Evolutionary conservation across 2,113 vertebrate species (phyloP).

Genomic region (Passer montanus): DNA sequence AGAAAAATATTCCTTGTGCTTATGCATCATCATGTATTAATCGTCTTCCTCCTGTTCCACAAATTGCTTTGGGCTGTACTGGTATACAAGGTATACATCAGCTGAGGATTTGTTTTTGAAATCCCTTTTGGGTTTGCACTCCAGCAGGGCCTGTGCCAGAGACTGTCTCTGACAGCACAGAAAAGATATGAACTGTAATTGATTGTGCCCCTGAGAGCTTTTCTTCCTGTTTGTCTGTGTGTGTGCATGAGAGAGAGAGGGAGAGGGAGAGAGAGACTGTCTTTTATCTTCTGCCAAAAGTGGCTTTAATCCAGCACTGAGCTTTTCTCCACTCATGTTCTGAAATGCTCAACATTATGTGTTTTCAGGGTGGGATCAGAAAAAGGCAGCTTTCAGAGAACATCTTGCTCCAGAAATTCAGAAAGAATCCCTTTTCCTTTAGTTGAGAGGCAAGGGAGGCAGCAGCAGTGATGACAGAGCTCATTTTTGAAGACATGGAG

Average conservation of each 20-base stretch:
- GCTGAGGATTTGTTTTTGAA: slow-evolving; percentile 38
- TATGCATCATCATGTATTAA: background rate
- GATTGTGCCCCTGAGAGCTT: slow-evolving; percentile 43
- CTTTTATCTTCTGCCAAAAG: slow-evolving; percentile 61
- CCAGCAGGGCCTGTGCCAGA: slow-evolving; percentile 14
- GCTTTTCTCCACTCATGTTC: slow-evolving; percentile 10
- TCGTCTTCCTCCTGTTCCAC: background rate
- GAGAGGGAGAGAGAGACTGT: background rate
- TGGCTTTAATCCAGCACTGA: slow-evolving; percentile 31
- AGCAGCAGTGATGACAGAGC: background rate
- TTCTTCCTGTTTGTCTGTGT: slow-evolving; percentile 7
- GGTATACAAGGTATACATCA: slow-evolving; percentile 8
- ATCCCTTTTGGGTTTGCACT: slow-evolving; percentile 31
- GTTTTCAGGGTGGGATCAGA: background rate
- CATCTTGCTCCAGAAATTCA: background rate
- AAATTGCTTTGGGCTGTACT: slow-evolving; percentile 23
- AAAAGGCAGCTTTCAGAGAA: slow-evolving; percentile 18
- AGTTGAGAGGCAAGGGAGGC: background rate
- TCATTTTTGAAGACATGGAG: background rate
- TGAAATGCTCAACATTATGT: background rate
- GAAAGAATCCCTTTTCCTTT: background rate
- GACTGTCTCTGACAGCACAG: slow-evolving; percentile 43
- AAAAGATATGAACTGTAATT: slow-evolving; percentile 49
- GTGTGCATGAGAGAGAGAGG: background rate
- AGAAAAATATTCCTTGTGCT: slow-evolving; percentile 8